These are phyloP conservation scores for Bradypodion ventrale DNA, from an alignment of 2,797 vertebrate species.

Conservation along the genomic window DNA sequence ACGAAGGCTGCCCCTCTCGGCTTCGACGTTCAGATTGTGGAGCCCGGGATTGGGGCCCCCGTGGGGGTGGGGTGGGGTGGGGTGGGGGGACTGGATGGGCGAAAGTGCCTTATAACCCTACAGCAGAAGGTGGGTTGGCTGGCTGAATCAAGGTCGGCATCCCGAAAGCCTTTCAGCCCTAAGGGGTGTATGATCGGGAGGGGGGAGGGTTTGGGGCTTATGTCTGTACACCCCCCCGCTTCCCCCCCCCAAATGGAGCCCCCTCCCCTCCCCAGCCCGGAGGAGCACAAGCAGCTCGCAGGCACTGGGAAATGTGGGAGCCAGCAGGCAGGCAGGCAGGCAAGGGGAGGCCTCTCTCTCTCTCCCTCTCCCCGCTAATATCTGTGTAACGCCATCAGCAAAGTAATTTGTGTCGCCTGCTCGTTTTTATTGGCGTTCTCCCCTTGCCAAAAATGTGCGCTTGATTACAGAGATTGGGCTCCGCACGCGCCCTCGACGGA, in stretches of 20 bases:
- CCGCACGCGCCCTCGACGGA: constrained; percentile 66
- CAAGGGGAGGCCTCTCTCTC: neutral
- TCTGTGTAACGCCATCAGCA: constrained; percentile 59
- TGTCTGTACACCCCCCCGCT: neutral
- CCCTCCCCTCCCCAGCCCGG: neutral
- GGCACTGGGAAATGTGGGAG: neutral
- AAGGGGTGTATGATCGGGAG: too few relatives aligned
- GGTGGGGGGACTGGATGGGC: neutral
- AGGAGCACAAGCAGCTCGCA: neutral
- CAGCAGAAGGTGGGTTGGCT: too few relatives aligned
- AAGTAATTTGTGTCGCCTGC: constrained; percentile 70
- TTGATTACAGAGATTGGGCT: constrained; percentile 71
- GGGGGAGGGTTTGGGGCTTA: neutral
- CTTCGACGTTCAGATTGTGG: neutral
- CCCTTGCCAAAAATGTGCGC: constrained; percentile 74
- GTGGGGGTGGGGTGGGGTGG: neutral
- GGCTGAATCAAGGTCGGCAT: too few relatives aligned
- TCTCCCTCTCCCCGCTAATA: constrained; percentile 39
- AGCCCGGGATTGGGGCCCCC: too few relatives aligned
- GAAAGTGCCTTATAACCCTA: too few relatives aligned
- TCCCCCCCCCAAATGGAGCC: neutral
- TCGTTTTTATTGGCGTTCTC: constrained; percentile 71
- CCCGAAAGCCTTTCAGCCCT: neutral
- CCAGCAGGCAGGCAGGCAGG: neutral
- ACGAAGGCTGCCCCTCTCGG: neutral